Base-by-base conservation (phyloP, 2,888 invertebrate genomes). In the Cheilosia vulpina region DNA sequence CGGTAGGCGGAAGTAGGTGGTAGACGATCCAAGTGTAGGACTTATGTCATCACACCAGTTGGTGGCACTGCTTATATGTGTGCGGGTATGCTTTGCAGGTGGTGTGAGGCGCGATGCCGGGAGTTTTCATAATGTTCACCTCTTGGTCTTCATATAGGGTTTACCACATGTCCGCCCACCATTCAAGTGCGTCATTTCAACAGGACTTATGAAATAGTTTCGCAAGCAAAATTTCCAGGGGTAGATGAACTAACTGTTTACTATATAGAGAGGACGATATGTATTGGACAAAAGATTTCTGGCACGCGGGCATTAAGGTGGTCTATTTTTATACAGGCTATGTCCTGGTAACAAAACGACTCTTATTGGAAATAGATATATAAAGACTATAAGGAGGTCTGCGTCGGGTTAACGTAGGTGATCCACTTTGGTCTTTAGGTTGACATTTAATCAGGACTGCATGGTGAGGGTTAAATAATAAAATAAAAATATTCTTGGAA, bases 201-300 rank as follows among this genome's bases (percentile, higher is more conserved):
- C 41, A 7, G n/a, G 19, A 17, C 38, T 57, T 77, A 77, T 77
- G 62, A 69, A 77, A 78, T 50, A 78, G 53, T 63, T 71, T 52
- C 24, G 15, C 43, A 60, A 62, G 17, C 24, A 57, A 78, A 71
- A 6, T 41, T 71, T 69, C 58, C 66, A 52, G 72, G 31, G 79
- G 79, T 79, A 66, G 72, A 53, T 66, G 79, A 79, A 79, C 79
- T 79, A 79, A 79, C 65, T 58, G 31, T 38, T 76, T 76, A 13
- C 43, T 21, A 5, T 17, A 19, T 0, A 19, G 9, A 7, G 38
- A 7, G 6, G 2, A 21, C 41, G 34, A 41, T 45, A 4, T 38
- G 13, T 38, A 38, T 38, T 38, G 38, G 38, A 13, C 13, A n/a
- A 5, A 17, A 3, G 17, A 47, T 47, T 6, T 47, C 19, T 47